phyloP scores from a whole-genome alignment of 2,888 invertebrate species.

The Eilema caniola region DNA sequence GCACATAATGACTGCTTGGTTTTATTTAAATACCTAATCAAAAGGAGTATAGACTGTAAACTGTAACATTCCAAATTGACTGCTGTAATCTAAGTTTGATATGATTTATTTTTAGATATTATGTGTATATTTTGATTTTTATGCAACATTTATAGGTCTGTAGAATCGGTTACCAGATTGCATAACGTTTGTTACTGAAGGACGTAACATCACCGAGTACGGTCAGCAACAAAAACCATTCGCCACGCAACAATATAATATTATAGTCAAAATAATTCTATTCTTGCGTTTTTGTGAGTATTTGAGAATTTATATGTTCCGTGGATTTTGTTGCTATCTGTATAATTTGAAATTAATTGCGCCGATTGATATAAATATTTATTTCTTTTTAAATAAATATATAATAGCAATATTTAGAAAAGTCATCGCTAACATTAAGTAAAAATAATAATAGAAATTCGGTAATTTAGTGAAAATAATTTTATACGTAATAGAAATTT shows the following conservation, averaged over 20 bases:
- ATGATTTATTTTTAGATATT: slow-evolving; percentile 29
- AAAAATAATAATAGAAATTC: not conserved
- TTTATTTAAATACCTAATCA: too few species aligned
- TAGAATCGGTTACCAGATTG: slow-evolving; percentile 11
- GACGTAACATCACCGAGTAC: not conserved
- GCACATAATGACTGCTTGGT: too few species aligned
- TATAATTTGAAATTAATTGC: not conserved
- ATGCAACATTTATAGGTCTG: too few species aligned
- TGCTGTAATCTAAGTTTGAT: slow-evolving; percentile 19
- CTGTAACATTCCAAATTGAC: slow-evolving; percentile 41
- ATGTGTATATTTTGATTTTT: slow-evolving; percentile 39
- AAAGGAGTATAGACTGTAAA: slow-evolving; percentile 12
- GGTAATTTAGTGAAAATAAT: not conserved
- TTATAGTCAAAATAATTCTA: not conserved
- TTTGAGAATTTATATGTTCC: not conserved
- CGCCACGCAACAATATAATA: not conserved
- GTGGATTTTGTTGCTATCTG: not conserved
- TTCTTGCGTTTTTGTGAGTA: not conserved
- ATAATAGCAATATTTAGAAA: not conserved
- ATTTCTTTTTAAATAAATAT: not conserved
- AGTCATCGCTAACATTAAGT: too few species aligned
- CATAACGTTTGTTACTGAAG: not conserved
- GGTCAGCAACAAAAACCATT: not conserved
- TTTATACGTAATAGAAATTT: not conserved
- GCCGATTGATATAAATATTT: slow-evolving; percentile 5